Evolutionary conservation across 2,888 invertebrate genomes (phyloP), one percentile per base, ranked within the genome.

Genomic region (Girardia tigrina): DNA sequence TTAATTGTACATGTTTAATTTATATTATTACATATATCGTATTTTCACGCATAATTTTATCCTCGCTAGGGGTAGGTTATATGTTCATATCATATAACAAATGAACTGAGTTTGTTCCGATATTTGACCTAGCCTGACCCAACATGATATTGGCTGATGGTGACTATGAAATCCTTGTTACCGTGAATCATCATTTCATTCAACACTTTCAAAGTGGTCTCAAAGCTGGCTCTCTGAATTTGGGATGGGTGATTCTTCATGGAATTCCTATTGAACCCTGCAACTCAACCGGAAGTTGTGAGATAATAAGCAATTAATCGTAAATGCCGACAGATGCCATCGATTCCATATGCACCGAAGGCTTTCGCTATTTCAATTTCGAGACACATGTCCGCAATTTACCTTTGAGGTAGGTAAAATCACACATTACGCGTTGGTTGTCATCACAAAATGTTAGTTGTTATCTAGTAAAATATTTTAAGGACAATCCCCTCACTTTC

Each of bases 171-270:
- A n/a, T n/a, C n/a, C n/a, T n/a, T n/a, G 26, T 80, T 83, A 87
- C 89, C 89, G 81, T 86, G 84, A 1, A 89, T 84, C 0, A 90
- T 89, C 0, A 92, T 90, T 75, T 88, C 89, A 80, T 89, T 89
- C 78, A 98, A 85, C 83, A 94, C 95, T 79, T 88, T 88, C 78
- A 92, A 86, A 1, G 93, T 90, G 0, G 94, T 91, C 83, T 99
- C 98, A 82, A 95, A 99, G 0, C 92, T 92, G 91, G 98, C 97
- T 85, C 95, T 94, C 83, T 97, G 98, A 23, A 98, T 84, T 0
- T 95, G 93, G 0, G 97, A 97, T 0, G 92, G 87, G n/a, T 90
- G 90, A 72, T 89, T 88, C 79, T 90, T 90, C 89, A 99, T 92
- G 8, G 94, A 92, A 80, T 88, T 89, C 27, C 98, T 87, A 82